Evolutionary conservation across 1,140 invertebrate species (phyloP), one percentile per base, ranked within the genome.

Genomic region (Bombus waltoni): DNA sequence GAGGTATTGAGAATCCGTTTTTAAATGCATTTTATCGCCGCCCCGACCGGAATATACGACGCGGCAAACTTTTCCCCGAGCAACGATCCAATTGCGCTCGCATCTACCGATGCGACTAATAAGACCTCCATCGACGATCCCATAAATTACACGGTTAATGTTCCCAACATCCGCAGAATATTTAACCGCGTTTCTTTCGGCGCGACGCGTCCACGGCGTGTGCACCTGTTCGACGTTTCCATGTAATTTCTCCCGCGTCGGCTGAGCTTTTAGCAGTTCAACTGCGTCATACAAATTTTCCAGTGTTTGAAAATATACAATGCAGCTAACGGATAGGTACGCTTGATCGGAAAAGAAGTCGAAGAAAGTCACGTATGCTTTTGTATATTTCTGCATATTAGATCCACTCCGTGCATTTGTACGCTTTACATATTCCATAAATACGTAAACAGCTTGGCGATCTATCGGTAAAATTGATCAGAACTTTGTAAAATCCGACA

Each of bases 11-110:
- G 86, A 74, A 86, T 83, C 75, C 89, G 59, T 85, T 90, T 72
- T 88, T 90, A 86, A 89, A 87, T 72, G 80, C 81, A 57, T 83
- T 86, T 90, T 83, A 89, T 87, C 88, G 88, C 62, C 80, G 65
- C 53, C 53, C 25, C 35, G 47, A 28, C 38, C 44, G 25, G 65
- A 65, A 75, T 75, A 66, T 66, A 75, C 72, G 71, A 35, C 42
- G 25, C 59, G 59, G 42, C 0, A 11, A 83, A 76, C 59, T 83
- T 72, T n/a, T 10, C 32, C 22, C 11, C 4, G 38, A 59, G n/a
- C 53, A 5, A 40, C 38, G 53, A 59, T 72, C 68, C 57, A 47
- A 80, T 72, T 73, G 53, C 47, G 18, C 40, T 71, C 35, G 57
- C 53, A 42, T 42, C 35, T 28, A 25, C 42, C 35, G 44, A 68